phyloP scores from a whole-genome alignment of 2,888 invertebrate genomes.

The Tubiluchus corallicola region DNA sequence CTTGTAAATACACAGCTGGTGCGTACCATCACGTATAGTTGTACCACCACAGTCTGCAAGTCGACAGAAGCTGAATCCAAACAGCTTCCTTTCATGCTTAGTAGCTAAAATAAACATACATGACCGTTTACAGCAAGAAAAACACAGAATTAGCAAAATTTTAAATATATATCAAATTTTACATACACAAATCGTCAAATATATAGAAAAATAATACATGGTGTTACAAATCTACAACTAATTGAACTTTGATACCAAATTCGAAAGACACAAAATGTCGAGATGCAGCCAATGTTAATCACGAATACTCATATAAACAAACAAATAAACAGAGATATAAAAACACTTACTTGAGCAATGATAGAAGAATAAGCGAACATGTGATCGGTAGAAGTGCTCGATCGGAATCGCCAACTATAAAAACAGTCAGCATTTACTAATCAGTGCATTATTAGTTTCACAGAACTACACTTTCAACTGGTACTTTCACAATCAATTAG shows the following conservation, averaged over 20 bases:
- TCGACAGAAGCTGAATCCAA: constrained; percentile 73
- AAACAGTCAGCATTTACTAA: not conserved
- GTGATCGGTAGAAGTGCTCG: constrained; percentile 76
- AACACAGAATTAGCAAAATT: constrained; percentile 6
- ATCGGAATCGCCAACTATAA: constrained; percentile 67
- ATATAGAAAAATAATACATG: not conserved
- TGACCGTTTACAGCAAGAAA: constrained; percentile 47
- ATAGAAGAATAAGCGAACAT: constrained; percentile 70
- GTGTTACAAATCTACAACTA: not conserved
- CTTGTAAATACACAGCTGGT: constrained; percentile 78
- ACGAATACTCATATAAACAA: too few relatives aligned
- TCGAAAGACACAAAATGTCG: too few relatives aligned
- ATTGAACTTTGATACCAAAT: too few relatives aligned
- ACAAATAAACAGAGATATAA: too few relatives aligned
- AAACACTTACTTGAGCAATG: constrained; percentile 69
- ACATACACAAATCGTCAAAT: not conserved
- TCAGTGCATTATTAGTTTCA: not conserved
- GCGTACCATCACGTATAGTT: constrained; percentile 64
- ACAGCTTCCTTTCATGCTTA: constrained; percentile 71
- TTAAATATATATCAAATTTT: not conserved
- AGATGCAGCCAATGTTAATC: too few relatives aligned
- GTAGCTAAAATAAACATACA: constrained; percentile 8
- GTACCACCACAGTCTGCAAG: constrained; percentile 80
- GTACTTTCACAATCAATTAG: too few relatives aligned
- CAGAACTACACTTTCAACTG: not conserved